A percentile compares a stretch with the other conserved stretches of the same genome.
Evolutionary conservation across 2,888 invertebrate species (phyloP).

Genomic region (Andrena hattorfiana): DNA sequence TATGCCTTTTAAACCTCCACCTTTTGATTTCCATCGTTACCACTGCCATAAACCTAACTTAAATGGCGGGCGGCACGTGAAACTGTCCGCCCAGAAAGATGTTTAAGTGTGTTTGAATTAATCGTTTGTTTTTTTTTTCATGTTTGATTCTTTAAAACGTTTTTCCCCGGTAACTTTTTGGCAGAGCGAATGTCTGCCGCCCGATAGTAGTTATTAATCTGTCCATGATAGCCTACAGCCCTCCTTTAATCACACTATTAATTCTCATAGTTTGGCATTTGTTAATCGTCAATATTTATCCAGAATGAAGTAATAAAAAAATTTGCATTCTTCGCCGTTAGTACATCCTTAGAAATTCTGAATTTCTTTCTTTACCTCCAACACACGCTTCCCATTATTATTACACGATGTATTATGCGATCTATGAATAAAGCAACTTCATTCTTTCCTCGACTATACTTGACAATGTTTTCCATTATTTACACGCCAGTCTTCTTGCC

Average conservation of each 20-base stretch:
- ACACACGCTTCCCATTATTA: background rate
- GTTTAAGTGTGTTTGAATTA: conserved; percentile 60
- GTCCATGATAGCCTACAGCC: conserved; percentile 37
- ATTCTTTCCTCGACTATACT: background rate
- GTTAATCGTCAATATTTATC: conserved; percentile 32
- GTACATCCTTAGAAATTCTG: conserved; percentile 35
- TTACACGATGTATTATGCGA: conserved; percentile 14
- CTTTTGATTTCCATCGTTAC: conserved; percentile 33
- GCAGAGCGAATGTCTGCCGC: conserved; percentile 32
- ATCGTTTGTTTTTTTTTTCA: conserved; percentile 47
- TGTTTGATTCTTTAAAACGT: conserved; percentile 10
- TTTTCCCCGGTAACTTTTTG: conserved; percentile 26
- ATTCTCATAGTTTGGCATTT: conserved; percentile 25
- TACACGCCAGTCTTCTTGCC: background rate
- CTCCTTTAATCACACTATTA: conserved; percentile 18
- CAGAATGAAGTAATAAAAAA: conserved; percentile 24
- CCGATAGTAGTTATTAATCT: conserved; percentile 38
- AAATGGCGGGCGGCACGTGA: conserved; percentile 35
- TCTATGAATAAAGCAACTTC: conserved; percentile 38
- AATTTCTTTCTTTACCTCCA: conserved; percentile 41
- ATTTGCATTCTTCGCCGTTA: conserved; percentile 22
- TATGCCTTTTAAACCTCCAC: conserved; percentile 18
- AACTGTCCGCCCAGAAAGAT: conserved; percentile 27
- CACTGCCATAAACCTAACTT: conserved; percentile 43
- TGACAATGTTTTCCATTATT: background rate